These are phyloP conservation scores for Dorcus hopei DNA, from an alignment of 2,888 invertebrate species.

Conservation along the genomic window DNA sequence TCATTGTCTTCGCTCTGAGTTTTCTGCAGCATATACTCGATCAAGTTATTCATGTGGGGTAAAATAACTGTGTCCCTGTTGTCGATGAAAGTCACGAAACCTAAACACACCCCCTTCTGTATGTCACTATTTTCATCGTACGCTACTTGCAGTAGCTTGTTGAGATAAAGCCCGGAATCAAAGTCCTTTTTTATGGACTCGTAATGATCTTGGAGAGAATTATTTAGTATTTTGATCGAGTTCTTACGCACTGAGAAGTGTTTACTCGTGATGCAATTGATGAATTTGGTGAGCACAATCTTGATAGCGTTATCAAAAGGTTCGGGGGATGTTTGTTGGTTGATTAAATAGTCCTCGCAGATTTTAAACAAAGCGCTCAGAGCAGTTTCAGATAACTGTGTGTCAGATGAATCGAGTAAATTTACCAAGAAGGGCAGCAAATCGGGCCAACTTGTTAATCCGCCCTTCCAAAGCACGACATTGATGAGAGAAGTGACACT, in stretches of 20 bases:
- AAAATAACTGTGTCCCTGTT: constrained; percentile 89
- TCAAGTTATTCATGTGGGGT: constrained; percentile 94
- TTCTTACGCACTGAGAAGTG: constrained; percentile 13
- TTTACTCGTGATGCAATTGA: constrained; percentile 18
- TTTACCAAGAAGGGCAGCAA: constrained; percentile 86
- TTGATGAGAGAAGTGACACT: constrained; percentile 97
- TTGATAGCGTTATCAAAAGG: constrained; percentile 25
- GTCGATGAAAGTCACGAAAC: constrained; percentile 92
- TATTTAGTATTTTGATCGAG: constrained; percentile 38
- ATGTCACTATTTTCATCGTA: constrained; percentile 94
- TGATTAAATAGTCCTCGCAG: constrained; percentile 74
- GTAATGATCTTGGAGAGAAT: constrained; percentile 44
- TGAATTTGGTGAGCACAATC: constrained; percentile 23
- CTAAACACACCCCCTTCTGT: constrained; percentile 95
- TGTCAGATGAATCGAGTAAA: constrained; percentile 86
- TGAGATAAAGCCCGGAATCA: constrained; percentile 52
- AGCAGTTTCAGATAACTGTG: constrained; percentile 93
- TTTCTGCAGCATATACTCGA: constrained; percentile 94
- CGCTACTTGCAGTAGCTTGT: constrained; percentile 88
- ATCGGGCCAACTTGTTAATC: constrained; percentile 88
- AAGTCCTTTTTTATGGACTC: constrained; percentile 40
- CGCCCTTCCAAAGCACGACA: constrained; percentile 90
- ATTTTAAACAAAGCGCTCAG: constrained; percentile 97
- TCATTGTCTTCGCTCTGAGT: constrained; percentile 90
- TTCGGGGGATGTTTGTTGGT: constrained; percentile 11